Evolutionary conservation across 1,140 invertebrate genomes (phyloP), one percentile per base, ranked within the genome.

Genomic region (Neodiprion pinetum): DNA sequence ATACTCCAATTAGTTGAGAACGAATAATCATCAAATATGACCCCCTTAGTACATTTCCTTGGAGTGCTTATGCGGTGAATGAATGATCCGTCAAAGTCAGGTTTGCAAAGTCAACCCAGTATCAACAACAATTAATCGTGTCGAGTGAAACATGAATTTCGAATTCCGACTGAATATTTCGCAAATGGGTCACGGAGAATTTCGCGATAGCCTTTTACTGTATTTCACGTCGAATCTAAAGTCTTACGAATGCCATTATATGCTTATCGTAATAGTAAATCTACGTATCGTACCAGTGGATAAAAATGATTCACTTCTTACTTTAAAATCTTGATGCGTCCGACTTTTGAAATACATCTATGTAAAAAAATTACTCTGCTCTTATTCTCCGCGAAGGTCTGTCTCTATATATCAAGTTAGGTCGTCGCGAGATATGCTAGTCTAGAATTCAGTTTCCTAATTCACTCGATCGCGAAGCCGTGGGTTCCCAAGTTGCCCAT

Each of bases 401-500:
- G 49, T 23, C 17, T 76, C 61, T 53, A 61, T 23, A 10, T 40
- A 40, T 40, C 65, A 61, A 71, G 75, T 65, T 21, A 10, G 23
- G 66, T 66, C 23, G 71, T 79, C 74, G 48, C 14, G 9, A 76
- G 75, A 83, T 80, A 76, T 70, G 80, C 80, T 40, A 40, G 28
- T 40, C 28, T 40, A 40, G 5, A 40, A 40, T 80, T 81, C 79
- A 79, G 78, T 82, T 80, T 78, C 82, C 85, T 87, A 87, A 87
- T 87, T 87, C 83, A 80, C 79, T 80, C 79, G 80, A 81, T 83
- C 82, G 82, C 81, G 77, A 81, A 80, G 78, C 76, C 79, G 75
- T 70, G 79, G 80, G 77, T 79, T 74, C 80, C 82, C 82, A 82
- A 83, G 83, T 81, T 79, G 74, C 73, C 80, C 82, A 84, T 87